Evolutionary conservation across 2,113 vertebrate genomes (phyloP).

Genomic region (Corythaixoides concolor): DNA sequence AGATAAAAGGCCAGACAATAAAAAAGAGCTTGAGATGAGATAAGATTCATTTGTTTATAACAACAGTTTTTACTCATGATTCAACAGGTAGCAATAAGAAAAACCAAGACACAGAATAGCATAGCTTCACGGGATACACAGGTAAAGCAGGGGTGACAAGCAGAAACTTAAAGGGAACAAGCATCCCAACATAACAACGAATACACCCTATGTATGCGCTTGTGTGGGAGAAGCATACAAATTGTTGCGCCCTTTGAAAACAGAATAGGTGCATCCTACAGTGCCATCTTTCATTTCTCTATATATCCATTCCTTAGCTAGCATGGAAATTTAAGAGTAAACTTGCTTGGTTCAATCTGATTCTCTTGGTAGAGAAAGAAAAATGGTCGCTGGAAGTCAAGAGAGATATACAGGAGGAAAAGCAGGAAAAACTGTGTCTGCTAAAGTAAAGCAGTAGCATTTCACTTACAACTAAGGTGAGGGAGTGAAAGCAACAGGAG

Average conservation of each 20-base stretch:
- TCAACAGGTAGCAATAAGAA: not conserved
- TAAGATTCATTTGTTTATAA: not conserved
- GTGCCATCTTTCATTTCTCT: not conserved
- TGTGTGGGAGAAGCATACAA: not conserved
- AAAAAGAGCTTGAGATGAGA: not conserved
- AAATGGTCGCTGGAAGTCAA: not conserved
- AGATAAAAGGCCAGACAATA: not conserved
- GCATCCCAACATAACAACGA: not conserved
- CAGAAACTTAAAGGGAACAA: not conserved
- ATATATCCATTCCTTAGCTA: not conserved
- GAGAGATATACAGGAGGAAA: not conserved
- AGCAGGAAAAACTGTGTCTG: not conserved
- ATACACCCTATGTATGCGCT: too few species aligned
- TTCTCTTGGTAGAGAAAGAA: not conserved
- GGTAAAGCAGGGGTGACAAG: not conserved
- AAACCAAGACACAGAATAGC: not conserved
- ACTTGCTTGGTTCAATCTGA: not conserved
- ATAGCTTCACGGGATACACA: not conserved
- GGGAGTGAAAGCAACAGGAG: not conserved
- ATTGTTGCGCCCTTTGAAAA: not conserved
- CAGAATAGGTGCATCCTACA: not conserved
- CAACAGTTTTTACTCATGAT: not conserved
- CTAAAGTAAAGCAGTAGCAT: not conserved
- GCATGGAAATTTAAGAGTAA: not conserved
- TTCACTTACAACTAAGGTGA: not conserved